These are phyloP conservation scores for Elanoides forficatus DNA, from an alignment of 2,113 vertebrate species.

Conservation along the genomic window DNA sequence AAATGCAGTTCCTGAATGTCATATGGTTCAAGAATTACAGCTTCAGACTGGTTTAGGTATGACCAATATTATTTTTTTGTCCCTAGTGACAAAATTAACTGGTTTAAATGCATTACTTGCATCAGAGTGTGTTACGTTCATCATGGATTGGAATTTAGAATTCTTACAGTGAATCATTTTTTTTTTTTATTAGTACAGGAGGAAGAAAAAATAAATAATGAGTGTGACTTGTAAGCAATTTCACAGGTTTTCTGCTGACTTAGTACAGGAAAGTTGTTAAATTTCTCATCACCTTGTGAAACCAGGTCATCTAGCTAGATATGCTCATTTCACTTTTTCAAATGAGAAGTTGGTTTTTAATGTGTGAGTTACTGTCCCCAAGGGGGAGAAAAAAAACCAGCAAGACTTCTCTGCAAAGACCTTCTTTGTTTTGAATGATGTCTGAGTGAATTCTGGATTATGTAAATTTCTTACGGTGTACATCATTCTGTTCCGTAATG, in stretches of 20 bases:
- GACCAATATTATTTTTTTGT: background rate
- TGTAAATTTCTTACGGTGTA: background rate
- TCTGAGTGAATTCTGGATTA: background rate
- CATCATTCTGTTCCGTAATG: background rate
- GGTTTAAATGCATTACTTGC: background rate
- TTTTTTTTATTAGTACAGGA: background rate
- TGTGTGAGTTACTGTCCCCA: background rate
- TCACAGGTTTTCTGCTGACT: background rate
- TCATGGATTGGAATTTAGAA: background rate
- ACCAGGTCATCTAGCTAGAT: background rate
- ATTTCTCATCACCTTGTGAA: conserved; percentile 6
- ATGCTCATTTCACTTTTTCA: background rate
- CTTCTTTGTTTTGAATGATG: background rate
- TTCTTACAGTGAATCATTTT: background rate
- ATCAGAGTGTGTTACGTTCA: background rate
- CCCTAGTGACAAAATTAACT: background rate
- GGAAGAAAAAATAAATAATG: background rate
- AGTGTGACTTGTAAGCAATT: background rate
- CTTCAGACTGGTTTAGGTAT: background rate
- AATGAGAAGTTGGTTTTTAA: background rate
- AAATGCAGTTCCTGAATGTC: background rate
- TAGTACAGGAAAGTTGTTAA: background rate
- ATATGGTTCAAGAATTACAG: background rate
- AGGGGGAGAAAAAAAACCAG: background rate
- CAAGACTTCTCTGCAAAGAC: background rate